These are phyloP conservation scores for Empis livida DNA, from an alignment of 2,888 invertebrate species.

Conservation along the genomic window DNA sequence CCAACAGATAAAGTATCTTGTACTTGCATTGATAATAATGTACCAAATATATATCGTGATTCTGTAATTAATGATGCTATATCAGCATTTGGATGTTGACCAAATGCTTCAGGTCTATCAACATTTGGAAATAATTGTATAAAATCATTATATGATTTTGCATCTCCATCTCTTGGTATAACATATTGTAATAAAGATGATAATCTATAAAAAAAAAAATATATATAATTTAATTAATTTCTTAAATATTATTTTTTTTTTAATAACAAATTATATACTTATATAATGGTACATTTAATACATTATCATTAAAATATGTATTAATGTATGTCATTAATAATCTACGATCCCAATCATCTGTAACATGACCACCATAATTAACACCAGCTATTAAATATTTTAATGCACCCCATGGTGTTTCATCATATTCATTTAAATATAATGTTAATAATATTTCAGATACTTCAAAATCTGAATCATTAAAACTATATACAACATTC, in stretches of 20 bases:
- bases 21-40: conserved; percentile 63
- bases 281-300: conserved; percentile 17
- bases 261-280: too few relatives aligned
- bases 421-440: conserved; percentile 76
- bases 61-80: conserved; percentile 76
- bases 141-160: conserved; percentile 70
- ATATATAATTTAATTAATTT: not conserved
- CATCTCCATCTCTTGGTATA: conserved; percentile 68
- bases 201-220: conserved; percentile 39
- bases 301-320: conserved; percentile 59
- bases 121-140: conserved; percentile 60
- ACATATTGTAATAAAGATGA: conserved; percentile 64
- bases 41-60: conserved; percentile 60
- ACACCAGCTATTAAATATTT: conserved; percentile 80
- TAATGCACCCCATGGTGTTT: conserved; percentile 81
- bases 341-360: conserved; percentile 61
- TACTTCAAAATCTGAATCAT: conserved; percentile 83
- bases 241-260: not conserved
- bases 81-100: conserved; percentile 83
- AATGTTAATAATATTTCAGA: conserved; percentile 73
- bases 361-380: conserved; percentile 76
- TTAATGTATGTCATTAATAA: conserved; percentile 71
- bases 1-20: conserved; percentile 43
- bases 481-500: conserved; percentile 82
- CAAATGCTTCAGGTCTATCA: conserved; percentile 79